Percentiles rank a stretch among this genome's conserved stretches.
Evolutionary conservation across 2,797 vertebrate species (phyloP).

Genomic region (Notolepis coatsorum): DNA sequence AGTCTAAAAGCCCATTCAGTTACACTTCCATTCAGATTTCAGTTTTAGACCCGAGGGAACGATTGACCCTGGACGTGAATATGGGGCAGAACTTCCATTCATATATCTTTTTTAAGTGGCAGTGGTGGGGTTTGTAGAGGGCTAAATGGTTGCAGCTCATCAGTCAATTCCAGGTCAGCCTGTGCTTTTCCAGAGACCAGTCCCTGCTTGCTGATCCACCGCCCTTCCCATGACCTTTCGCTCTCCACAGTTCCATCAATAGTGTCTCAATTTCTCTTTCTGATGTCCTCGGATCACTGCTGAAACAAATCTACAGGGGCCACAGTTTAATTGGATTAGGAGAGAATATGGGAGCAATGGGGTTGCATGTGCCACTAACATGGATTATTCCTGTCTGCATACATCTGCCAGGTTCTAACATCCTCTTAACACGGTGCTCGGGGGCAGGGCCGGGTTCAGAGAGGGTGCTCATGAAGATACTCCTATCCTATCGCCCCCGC

Average conservation of each 20-base stretch:
- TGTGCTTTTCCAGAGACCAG: neutral
- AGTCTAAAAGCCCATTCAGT: constrained; percentile 13
- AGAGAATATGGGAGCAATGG: neutral
- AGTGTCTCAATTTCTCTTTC: neutral
- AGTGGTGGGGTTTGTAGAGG: neutral
- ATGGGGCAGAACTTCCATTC: neutral
- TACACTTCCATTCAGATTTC: neutral
- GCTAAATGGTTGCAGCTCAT: neutral
- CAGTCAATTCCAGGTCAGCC: constrained; percentile 5
- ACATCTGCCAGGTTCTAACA: constrained; percentile 35
- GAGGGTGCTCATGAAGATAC: constrained; percentile 5
- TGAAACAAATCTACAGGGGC: neutral
- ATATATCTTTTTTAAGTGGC: neutral
- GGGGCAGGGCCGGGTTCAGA: constrained; percentile 3
- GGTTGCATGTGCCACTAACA: neutral
- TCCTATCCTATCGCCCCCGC: constrained; percentile 3
- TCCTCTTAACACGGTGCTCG: constrained; percentile 19
- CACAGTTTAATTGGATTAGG: too few relatives aligned
- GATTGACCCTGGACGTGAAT: constrained; percentile 9
- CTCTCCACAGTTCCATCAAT: too few relatives aligned
- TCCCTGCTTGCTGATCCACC: too few relatives aligned
- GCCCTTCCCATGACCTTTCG: too few relatives aligned
- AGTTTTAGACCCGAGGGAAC: neutral
- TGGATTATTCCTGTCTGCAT: constrained; percentile 43
- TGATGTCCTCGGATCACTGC: neutral